Percentiles rank a stretch among this genome's conserved stretches.
Evolutionary conservation across 2,113 vertebrate species (phyloP).

Genomic region (Pao palembangensis): DNA sequence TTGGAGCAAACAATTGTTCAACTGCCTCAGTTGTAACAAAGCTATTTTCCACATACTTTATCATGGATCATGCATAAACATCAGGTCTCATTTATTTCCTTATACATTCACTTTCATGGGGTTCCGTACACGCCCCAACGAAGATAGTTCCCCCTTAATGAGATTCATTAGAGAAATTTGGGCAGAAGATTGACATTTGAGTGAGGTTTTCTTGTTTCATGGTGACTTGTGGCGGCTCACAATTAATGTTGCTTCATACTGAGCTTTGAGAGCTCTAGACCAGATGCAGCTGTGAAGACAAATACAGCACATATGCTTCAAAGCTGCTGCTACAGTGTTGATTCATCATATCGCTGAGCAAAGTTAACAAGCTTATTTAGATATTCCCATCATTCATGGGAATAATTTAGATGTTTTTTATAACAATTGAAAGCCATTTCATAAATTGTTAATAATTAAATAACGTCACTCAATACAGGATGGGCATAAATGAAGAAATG

Average conservation of each 20-base stretch:
- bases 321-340: too few relatives aligned
- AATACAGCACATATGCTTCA: too few relatives aligned
- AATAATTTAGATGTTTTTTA: too few relatives aligned
- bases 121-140: slow-evolving; percentile 1
- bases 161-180: slow-evolving; percentile 17
- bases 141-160: slow-evolving; percentile 22
- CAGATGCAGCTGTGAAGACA: too few relatives aligned
- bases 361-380: too few relatives aligned
- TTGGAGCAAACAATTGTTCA: too few relatives aligned
- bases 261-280: slow-evolving; percentile 4
- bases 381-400: too few relatives aligned
- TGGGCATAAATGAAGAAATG: slow-evolving; percentile 27
- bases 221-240: slow-evolving; percentile 22
- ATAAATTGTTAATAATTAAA: neutral
- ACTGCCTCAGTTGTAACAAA: too few relatives aligned
- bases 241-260: slow-evolving; percentile 11
- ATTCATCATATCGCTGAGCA: too few relatives aligned
- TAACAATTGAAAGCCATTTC: neutral
- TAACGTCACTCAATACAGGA: neutral
- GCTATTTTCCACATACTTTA: neutral
- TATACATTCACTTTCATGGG: neutral
- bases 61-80: neutral
- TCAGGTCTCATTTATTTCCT: neutral
- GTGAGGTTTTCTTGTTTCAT: slow-evolving; percentile 34
- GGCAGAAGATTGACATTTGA: slow-evolving; percentile 38